Conservation (phyloP, 2,888 invertebrate genomes). For the Octodonta nipae region DNA sequence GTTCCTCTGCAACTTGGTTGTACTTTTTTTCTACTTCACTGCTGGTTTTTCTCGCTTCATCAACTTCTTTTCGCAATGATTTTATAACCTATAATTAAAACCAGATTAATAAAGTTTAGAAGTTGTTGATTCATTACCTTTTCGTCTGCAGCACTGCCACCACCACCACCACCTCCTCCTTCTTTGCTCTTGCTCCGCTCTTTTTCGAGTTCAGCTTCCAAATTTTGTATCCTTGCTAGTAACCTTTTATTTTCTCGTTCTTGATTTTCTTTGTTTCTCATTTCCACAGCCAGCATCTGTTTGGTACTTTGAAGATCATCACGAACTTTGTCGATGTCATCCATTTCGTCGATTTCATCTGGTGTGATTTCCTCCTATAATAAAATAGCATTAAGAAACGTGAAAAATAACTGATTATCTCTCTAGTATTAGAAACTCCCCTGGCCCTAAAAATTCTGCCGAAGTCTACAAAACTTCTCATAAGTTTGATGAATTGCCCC, state of each 20-base stretch:
- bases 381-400: not conserved
- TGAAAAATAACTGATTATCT: no score
- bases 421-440: no score
- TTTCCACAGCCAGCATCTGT: conserved; percentile 75
- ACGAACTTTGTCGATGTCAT: conserved; percentile 79
- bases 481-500: no score
- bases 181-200: conserved; percentile 27
- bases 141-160: conserved; percentile 22
- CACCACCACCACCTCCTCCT: conserved; percentile 14
- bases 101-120: not conserved
- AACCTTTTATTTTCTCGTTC: conserved; percentile 69
- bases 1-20: conserved; percentile 58
- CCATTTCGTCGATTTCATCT: conserved; percentile 67
- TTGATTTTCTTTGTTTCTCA: conserved; percentile 71
- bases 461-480: no score
- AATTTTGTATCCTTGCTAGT: conserved; percentile 60
- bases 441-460: no score
- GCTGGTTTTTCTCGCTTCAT: conserved; percentile 61
- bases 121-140: conserved; percentile 21
- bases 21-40: conserved; percentile 72
- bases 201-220: conserved; percentile 69
- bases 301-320: conserved; percentile 86
- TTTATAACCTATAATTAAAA: not conserved
- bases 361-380: conserved; percentile 31
- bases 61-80: conserved; percentile 57